Percentiles rank a stretch among this genome's conserved stretches.
Evolutionary conservation across 2,888 invertebrate genomes (phyloP).

Genomic region (Tenthredo livida): DNA sequence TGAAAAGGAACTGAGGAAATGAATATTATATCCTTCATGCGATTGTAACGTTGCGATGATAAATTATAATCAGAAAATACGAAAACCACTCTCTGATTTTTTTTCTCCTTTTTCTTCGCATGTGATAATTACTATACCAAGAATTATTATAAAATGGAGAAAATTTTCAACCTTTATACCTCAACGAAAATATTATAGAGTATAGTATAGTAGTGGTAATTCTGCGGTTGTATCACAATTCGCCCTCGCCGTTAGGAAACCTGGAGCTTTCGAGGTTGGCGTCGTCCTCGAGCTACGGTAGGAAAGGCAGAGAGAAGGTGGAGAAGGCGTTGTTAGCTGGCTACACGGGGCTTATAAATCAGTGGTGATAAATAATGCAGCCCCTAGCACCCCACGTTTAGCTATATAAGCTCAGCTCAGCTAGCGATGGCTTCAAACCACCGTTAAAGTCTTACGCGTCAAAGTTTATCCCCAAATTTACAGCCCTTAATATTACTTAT

Average conservation of each 20-base stretch:
- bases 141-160: not conserved
- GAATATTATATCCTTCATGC: not conserved
- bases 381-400: constrained; percentile 56
- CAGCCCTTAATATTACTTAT: not conserved
- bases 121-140: not conserved
- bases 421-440: constrained; percentile 43
- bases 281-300: constrained; percentile 24
- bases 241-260: not conserved
- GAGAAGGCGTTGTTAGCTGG: constrained; percentile 58
- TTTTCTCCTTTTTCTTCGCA: too few relatives aligned
- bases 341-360: constrained; percentile 66
- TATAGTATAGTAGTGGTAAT: not conserved
- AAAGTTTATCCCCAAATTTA: not conserved
- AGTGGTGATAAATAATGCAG: constrained; percentile 67
- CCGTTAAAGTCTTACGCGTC: constrained; percentile 23
- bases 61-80: not conserved
- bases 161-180: not conserved
- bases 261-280: constrained; percentile 32
- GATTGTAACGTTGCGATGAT: not conserved
- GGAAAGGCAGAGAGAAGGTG: constrained; percentile 49
- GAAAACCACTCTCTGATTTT: not conserved
- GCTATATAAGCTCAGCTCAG: constrained; percentile 40
- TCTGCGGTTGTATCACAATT: constrained; percentile 31
- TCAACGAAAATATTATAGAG: not conserved
- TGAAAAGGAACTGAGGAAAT: not conserved